phyloP scores from a whole-genome alignment of 1,140 invertebrate species.

The Drosophila lacteicornis region DNA sequence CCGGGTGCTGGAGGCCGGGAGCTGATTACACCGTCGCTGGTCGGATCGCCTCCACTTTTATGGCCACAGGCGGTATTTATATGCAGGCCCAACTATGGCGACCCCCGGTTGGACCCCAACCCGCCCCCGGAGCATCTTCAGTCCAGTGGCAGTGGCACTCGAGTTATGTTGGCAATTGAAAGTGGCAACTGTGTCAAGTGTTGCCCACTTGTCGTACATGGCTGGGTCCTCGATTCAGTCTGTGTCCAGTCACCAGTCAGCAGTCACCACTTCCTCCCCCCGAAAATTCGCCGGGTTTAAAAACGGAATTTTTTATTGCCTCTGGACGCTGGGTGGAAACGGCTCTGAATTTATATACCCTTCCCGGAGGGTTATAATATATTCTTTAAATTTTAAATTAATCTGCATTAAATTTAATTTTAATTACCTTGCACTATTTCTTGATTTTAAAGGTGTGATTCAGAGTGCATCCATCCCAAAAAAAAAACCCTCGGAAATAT shows the following conservation, averaged over 20 bases:
- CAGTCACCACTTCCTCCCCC: slow-evolving; percentile 10
- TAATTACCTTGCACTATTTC: too few relatives aligned
- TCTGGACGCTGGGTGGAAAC: background rate
- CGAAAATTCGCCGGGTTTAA: slow-evolving; percentile 58
- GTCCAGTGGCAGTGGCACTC: slow-evolving; percentile 53
- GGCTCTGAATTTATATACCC: slow-evolving; percentile 15
- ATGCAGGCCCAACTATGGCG: slow-evolving; percentile 77
- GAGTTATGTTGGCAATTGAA: slow-evolving; percentile 84
- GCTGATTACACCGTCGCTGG: slow-evolving; percentile 66
- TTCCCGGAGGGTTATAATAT: background rate
- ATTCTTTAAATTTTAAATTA: too few relatives aligned
- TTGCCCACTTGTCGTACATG: slow-evolving; percentile 84
- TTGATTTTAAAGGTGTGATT: background rate
- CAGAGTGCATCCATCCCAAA: too few relatives aligned
- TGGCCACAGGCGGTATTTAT: slow-evolving; percentile 85
- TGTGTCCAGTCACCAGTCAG: slow-evolving; percentile 19
- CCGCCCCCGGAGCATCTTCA: slow-evolving; percentile 45
- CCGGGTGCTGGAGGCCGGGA: background rate
- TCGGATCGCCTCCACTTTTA: slow-evolving; percentile 84
- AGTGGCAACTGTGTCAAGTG: slow-evolving; percentile 85
- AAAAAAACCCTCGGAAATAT: too few relatives aligned
- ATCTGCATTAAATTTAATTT: too few relatives aligned
- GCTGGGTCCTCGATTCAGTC: slow-evolving; percentile 47
- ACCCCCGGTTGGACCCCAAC: background rate
- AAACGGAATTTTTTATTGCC: slow-evolving; percentile 83